Evolutionary conservation across 2,113 vertebrate species (phyloP).

Genomic region (Trematomus loennbergii): DNA sequence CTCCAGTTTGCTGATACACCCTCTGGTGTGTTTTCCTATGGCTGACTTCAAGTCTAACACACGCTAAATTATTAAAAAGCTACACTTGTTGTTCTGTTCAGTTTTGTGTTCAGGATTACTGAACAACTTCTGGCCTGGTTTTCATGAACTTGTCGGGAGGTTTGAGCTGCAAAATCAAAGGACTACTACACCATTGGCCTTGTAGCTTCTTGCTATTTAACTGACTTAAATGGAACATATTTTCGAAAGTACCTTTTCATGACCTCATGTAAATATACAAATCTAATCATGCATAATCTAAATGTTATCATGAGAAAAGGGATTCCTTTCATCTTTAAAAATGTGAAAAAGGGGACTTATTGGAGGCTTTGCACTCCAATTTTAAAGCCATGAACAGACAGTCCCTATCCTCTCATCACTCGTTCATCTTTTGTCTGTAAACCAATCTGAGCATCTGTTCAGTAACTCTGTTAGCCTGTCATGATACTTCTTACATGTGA

Average conservation of each 20-base stretch:
- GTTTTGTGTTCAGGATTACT: too few relatives aligned
- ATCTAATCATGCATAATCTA: too few relatives aligned
- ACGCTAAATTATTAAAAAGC: not conserved
- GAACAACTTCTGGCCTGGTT: too few relatives aligned
- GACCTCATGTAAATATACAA: too few relatives aligned
- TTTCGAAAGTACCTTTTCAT: too few relatives aligned
- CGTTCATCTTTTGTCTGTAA: not conserved
- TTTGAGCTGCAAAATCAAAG: too few relatives aligned
- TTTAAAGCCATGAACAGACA: not conserved
- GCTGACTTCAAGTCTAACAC: not conserved
- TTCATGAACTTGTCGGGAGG: too few relatives aligned
- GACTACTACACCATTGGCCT: not conserved
- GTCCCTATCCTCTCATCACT: not conserved
- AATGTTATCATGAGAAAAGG: too few relatives aligned
- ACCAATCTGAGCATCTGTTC: conserved; percentile 3
- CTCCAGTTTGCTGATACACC: not conserved
- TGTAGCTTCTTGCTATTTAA: not conserved
- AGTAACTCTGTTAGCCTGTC: conserved; percentile 1
- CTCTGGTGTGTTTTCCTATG: not conserved
- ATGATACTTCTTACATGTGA: conserved; percentile 18
- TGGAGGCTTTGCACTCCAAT: too few relatives aligned
- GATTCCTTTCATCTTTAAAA: too few relatives aligned
- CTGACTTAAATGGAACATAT: too few relatives aligned
- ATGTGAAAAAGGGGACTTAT: too few relatives aligned
- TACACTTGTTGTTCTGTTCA: not conserved